Percentiles rank a stretch among this genome's conserved stretches.
Conservation (phyloP, 1,140 invertebrate species). For the Heterodera carotae region DNA sequence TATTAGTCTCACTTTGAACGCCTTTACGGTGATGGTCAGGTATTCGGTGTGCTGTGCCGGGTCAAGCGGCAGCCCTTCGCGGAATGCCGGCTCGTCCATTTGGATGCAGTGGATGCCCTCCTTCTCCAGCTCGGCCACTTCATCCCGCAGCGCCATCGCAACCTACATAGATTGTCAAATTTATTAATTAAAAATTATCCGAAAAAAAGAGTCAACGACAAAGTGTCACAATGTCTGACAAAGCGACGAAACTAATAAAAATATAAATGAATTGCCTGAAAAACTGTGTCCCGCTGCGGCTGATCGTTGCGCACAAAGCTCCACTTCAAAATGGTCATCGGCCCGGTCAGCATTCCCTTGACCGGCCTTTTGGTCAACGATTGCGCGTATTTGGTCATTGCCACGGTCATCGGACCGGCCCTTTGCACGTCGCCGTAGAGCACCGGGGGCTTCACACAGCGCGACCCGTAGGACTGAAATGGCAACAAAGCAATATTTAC, state of each 20-base stretch:
- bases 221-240: too few species aligned
- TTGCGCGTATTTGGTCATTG: slow-evolving; percentile 38
- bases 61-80: slow-evolving; percentile 37
- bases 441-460: slow-evolving; percentile 40
- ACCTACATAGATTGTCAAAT: slow-evolving; percentile 2
- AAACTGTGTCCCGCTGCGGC: slow-evolving; percentile 15
- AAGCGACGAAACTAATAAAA: too few species aligned
- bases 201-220: too few species aligned
- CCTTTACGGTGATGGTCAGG: slow-evolving; percentile 33
- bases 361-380: slow-evolving; percentile 35
- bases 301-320: slow-evolving; percentile 41
- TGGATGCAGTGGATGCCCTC: slow-evolving; percentile 35
- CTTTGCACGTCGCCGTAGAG: slow-evolving; percentile 36
- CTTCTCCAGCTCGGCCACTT: slow-evolving; percentile 37
- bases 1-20: slow-evolving; percentile 33
- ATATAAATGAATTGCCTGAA: slow-evolving; percentile 10
- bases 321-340: slow-evolving; percentile 39
- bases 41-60: slow-evolving; percentile 27
- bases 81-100: slow-evolving; percentile 40
- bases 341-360: slow-evolving; percentile 44
- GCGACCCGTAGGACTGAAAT: slow-evolving; percentile 38
- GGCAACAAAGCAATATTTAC: too few species aligned
- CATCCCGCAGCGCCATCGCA: slow-evolving; percentile 37
- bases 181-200: too few species aligned
- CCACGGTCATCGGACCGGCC: slow-evolving; percentile 40